Conservation (phyloP, 2,797 vertebrate genomes). For the Discoglossus pictus region DNA sequence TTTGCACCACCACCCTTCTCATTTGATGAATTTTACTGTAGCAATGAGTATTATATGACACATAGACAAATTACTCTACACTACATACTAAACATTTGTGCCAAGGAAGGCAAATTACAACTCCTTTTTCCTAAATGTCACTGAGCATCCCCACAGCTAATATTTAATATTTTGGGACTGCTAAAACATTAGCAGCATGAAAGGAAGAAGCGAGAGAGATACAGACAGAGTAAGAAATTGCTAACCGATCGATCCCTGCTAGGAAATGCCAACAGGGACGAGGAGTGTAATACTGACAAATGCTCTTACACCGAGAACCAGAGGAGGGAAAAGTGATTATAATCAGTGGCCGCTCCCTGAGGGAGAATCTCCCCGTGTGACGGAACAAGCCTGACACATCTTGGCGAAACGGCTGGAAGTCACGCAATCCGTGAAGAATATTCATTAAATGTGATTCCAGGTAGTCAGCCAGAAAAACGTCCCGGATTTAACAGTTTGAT, state of each 20-base stretch:
- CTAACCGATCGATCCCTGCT: conserved; percentile 21
- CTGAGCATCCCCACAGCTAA: conserved; percentile 5
- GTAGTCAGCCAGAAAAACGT: no score
- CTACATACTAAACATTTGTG: not conserved
- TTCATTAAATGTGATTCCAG: no score
- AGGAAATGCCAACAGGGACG: conserved; percentile 30
- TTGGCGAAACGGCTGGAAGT: conserved; percentile 5
- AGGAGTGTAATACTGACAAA: conserved; percentile 35
- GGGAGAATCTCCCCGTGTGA: conserved; percentile 5
- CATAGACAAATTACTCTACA: no score
- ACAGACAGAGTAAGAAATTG: conserved; percentile 21
- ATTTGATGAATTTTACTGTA: no score
- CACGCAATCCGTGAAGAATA: no score
- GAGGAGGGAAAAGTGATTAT: conserved; percentile 18
- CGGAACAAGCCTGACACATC: conserved; percentile 9
- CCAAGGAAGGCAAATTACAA: not conserved
- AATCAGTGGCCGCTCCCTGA: conserved; percentile 6
- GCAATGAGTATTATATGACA: no score
- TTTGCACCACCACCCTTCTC: no score
- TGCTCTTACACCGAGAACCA: conserved; percentile 1
- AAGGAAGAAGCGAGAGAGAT: conserved; percentile 1
- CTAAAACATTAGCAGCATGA: conserved; percentile 26
- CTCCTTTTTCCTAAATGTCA: conserved; percentile 31
- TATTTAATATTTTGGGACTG: conserved; percentile 22
- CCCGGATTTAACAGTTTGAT: no score